Conservation (phyloP, 2,113 vertebrate species). For the Gymnogyps californianus region DNA sequence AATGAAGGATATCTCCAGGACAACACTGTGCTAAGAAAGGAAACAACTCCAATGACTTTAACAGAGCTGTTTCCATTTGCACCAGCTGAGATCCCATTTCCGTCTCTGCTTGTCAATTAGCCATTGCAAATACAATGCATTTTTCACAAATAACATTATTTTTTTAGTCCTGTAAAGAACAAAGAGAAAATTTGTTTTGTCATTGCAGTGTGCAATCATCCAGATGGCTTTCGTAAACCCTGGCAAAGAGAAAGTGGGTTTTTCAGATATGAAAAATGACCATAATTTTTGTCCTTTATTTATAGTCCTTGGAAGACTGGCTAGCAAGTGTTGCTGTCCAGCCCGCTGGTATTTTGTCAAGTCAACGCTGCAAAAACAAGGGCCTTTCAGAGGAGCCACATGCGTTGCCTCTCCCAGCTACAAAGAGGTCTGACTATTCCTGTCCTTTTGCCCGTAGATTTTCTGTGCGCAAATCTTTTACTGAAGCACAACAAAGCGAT, state of each 20-base stretch:
- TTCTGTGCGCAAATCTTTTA: not conserved
- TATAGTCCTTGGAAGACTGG: constrained; percentile 82
- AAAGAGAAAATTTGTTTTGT: not conserved
- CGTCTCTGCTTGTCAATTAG: not conserved
- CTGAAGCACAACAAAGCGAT: not conserved
- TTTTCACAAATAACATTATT: not conserved
- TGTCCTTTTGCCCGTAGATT: not conserved
- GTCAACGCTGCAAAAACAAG: constrained; percentile 57
- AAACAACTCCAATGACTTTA: not conserved
- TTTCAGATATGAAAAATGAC: not conserved
- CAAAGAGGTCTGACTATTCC: constrained; percentile 73
- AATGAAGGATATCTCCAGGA: not conserved
- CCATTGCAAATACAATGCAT: not conserved
- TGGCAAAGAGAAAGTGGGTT: not conserved
- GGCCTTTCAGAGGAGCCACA: constrained; percentile 22
- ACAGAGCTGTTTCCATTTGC: not conserved
- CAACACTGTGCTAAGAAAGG: not conserved
- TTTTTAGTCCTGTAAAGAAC: not conserved
- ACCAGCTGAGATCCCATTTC: not conserved
- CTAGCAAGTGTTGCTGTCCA: constrained; percentile 69
- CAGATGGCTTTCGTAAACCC: not conserved
- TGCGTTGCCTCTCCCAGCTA: constrained; percentile 67
- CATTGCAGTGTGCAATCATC: not conserved
- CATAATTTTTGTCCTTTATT: not conserved
- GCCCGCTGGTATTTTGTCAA: not conserved